These are phyloP conservation scores for Stegodyphus dumicola DNA, from an alignment of 1,140 invertebrate species.

Conservation along the genomic window DNA sequence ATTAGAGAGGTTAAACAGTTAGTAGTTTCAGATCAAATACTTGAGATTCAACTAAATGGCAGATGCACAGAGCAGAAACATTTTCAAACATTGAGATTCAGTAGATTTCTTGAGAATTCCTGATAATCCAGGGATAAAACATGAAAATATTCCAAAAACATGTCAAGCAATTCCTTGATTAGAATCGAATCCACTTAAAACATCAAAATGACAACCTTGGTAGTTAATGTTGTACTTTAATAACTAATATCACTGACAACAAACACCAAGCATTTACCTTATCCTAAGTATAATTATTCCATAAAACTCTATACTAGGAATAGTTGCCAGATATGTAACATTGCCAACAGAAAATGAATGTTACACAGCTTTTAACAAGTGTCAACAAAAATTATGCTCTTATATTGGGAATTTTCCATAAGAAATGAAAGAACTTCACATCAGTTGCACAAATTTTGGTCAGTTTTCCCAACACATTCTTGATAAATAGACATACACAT, in stretches of 20 bases:
- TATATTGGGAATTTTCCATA: neutral
- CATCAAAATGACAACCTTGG: slow-evolving; percentile 40
- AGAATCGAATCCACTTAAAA: slow-evolving; percentile 24
- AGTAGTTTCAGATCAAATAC: too few relatives aligned
- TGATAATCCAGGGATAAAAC: slow-evolving; percentile 17
- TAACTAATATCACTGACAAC: slow-evolving; percentile 33
- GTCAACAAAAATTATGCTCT: slow-evolving; percentile 2
- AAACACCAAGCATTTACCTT: slow-evolving; percentile 50
- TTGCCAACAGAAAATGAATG: slow-evolving; percentile 8
- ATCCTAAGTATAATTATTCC: slow-evolving; percentile 11
- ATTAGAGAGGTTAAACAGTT: neutral
- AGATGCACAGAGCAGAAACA: neutral
- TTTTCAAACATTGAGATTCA: slow-evolving; percentile 42
- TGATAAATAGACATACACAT: slow-evolving; percentile 47
- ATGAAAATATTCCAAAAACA: neutral
- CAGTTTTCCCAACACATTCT: slow-evolving; percentile 17
- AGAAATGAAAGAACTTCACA: slow-evolving; percentile 1
- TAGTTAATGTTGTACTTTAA: slow-evolving; percentile 6
- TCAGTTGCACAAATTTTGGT: slow-evolving; percentile 2
- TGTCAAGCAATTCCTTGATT: slow-evolving; percentile 29
- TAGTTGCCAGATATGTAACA: slow-evolving; percentile 18
- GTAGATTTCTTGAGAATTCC: slow-evolving; percentile 4
- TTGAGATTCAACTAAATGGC: neutral
- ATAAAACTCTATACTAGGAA: slow-evolving; percentile 45
- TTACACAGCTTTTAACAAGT: neutral